Evolutionary conservation across 1,140 invertebrate genomes (phyloP), one percentile per base, ranked within the genome.

Genomic region (Brachionus manjavacas): DNA sequence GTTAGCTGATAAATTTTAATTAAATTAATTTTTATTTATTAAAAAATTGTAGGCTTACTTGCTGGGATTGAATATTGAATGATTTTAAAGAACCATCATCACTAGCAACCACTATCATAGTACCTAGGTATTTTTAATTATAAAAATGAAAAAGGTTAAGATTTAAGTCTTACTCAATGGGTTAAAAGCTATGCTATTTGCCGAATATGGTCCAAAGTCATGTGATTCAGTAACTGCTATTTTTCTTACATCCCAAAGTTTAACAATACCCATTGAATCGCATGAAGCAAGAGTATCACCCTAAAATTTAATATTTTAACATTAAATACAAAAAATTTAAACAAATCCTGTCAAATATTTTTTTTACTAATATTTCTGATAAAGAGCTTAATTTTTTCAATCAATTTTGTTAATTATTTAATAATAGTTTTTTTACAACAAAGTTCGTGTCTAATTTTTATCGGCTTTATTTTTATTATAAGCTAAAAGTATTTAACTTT

Each of bases 281-380:
- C 89, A 90, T 2, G 90, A 90, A 11, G 87, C 89, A 20, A 90
- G 86, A 12, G 87, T 89, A 85, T 89, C 88, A 20, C 90, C 89
- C 88, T 89, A 79, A 12, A 83, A 84, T 78, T 35, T 35, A 35
- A 6, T 6, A 0, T 7, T 3, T 7, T 0, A 35, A 35, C 2
- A 3, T 31, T 31, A 3, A 31, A 1, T 8, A 46, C 11, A 46
- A 46, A 85, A 20, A 70, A 70, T 28, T 70, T 35, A 70, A 3
- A 70, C 31, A 35, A 35, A 35, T 6, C 4, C 4, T 4, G 2
- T 6, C 7, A 6, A 6, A 35, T 35, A 7, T 7, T 35, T 7
- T 35, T 35, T 35, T 35, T 35, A 35, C 1, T 35, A 35, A 7
- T 6, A 35, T 35, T 35, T 35, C 4, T 35, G 31, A 35, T 35